A percentile compares a stretch with the other conserved stretches of the same genome.
These are phyloP conservation scores for Helobdella robusta DNA, from an alignment of 2,888 invertebrate species.

Conservation along the genomic window DNA sequence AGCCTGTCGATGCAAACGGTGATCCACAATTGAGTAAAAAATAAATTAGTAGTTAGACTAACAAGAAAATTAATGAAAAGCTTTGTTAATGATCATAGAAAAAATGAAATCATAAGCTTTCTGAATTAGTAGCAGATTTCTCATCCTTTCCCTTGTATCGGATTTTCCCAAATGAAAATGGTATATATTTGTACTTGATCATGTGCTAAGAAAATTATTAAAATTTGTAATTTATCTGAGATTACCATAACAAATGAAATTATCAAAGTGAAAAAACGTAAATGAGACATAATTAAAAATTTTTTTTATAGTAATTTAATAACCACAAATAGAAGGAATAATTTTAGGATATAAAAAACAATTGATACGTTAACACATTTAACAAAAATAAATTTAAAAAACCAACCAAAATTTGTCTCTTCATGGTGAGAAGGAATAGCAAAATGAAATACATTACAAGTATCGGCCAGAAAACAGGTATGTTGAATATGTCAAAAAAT, in stretches of 20 bases:
- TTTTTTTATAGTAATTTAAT: neutral
- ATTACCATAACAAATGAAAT: too few relatives aligned
- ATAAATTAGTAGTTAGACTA: too few relatives aligned
- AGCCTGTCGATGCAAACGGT: too few relatives aligned
- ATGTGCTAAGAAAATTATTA: conserved; percentile 71
- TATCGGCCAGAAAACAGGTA: conserved; percentile 99
- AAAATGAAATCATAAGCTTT: conserved; percentile 13
- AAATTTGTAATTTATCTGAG: too few relatives aligned
- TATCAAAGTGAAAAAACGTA: neutral
- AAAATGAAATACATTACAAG: conserved; percentile 99
- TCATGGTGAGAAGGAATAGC: conserved; percentile 96
- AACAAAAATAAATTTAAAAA: too few relatives aligned
- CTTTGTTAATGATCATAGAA: too few relatives aligned
- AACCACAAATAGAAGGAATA: too few relatives aligned
- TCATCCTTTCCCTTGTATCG: conserved; percentile 57
- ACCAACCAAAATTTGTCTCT: conserved; percentile 91
- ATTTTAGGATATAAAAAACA: too few relatives aligned
- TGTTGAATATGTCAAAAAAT: conserved; percentile 92
- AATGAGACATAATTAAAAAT: neutral
- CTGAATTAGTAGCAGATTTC: neutral
- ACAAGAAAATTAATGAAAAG: too few relatives aligned
- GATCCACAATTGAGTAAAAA: too few relatives aligned
- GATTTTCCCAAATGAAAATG: conserved; percentile 95
- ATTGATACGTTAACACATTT: too few relatives aligned
- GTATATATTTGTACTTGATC: conserved; percentile 97